Evolutionary conservation across 1,140 invertebrate genomes (phyloP).

Genomic region (Macrotrachela quadricornifera): DNA sequence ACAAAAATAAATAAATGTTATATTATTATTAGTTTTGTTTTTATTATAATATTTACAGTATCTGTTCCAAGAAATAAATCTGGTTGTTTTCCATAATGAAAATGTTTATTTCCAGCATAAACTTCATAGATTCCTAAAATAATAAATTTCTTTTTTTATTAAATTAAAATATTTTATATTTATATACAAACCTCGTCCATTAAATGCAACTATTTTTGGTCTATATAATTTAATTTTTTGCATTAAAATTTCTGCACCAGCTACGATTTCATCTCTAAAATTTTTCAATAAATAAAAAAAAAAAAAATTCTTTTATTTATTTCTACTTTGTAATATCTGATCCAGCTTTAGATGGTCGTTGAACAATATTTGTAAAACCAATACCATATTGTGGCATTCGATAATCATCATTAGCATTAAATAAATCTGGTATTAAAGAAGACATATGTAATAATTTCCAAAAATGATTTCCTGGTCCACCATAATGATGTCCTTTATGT

Average conservation of each 20-base stretch:
- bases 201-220: slow-evolving; percentile 91
- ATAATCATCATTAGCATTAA: slow-evolving; percentile 83
- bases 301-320: no score
- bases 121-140: no score
- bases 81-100: slow-evolving; percentile 79
- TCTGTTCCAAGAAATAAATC: slow-evolving; percentile 73
- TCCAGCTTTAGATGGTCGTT: slow-evolving; percentile 75
- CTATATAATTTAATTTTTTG: slow-evolving; percentile 75
- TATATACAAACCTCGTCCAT: slow-evolving; percentile 37
- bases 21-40: no score
- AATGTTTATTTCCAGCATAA: slow-evolving; percentile 32
- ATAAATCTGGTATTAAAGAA: slow-evolving; percentile 72
- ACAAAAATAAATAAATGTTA: no score
- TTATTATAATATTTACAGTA: slow-evolving; percentile 45
- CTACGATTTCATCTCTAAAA: slow-evolving; percentile 72
- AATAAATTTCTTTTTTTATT: slow-evolving; percentile 47
- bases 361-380: slow-evolving; percentile 91
- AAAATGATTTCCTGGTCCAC: slow-evolving; percentile 91
- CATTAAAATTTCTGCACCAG: slow-evolving; percentile 66
- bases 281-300: no score
- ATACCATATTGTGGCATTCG: slow-evolving; percentile 76
- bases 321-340: slow-evolving; percentile 54
- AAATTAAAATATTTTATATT: not conserved
- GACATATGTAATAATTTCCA: slow-evolving; percentile 48
- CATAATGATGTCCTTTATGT: slow-evolving; percentile 91